Evolutionary conservation across 1,140 invertebrate species (phyloP).

Genomic region (Drosophila fuyamai): DNA sequence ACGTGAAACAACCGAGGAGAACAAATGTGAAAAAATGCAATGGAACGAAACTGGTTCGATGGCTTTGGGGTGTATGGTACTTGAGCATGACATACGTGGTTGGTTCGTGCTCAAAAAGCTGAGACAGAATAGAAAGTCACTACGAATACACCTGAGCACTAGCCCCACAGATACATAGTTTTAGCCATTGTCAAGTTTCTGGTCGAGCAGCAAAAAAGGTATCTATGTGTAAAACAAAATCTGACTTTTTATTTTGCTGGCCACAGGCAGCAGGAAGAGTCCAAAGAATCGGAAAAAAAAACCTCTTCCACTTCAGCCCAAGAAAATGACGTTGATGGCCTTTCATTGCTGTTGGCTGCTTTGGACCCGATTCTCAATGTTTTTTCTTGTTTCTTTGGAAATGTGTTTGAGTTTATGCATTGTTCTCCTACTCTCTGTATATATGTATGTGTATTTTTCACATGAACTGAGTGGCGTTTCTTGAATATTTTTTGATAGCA

Average conservation of each 20-base stretch:
- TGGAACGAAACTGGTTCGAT: constrained; percentile 61
- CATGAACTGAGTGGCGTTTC: constrained; percentile 1
- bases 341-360: constrained; percentile 38
- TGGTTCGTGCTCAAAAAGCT: constrained; percentile 61
- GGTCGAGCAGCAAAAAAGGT: constrained; percentile 17
- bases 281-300: constrained; percentile 33
- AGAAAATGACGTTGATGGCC: constrained; percentile 48
- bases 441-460: constrained; percentile 5
- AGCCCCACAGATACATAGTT: constrained; percentile 26
- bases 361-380: constrained; percentile 31
- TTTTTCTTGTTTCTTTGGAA: background rate
- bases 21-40: constrained; percentile 27
- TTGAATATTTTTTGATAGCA: constrained; percentile 8
- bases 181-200: constrained; percentile 63
- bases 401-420: constrained; percentile 11
- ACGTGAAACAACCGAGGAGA: constrained; percentile 1
- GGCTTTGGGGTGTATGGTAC: constrained; percentile 48
- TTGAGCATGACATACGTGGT: constrained; percentile 62
- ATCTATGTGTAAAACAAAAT: constrained; percentile 26
- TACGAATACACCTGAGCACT: constrained; percentile 54
- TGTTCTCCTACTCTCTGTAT: constrained; percentile 1
- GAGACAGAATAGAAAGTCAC: constrained; percentile 53
- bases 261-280: constrained; percentile 24
- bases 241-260: constrained; percentile 29
- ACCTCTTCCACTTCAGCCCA: constrained; percentile 37